Evolutionary conservation across 2,113 vertebrate genomes (phyloP), one percentile per base, ranked within the genome.

Genomic region (Halichoerus grypus): DNA sequence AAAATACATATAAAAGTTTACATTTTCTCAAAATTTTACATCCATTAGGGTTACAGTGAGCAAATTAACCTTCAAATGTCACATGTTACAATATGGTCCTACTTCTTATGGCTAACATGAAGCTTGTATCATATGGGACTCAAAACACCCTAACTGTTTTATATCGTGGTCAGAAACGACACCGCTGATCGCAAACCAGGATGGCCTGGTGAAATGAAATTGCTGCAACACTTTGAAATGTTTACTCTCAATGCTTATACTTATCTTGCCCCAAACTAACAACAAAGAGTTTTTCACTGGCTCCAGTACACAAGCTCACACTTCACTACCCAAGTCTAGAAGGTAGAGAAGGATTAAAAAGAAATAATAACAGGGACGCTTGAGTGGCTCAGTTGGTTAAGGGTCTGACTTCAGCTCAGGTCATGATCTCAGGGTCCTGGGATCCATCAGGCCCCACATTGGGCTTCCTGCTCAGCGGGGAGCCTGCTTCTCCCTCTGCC

Each of bases 11-110:
- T 4, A 46, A 90, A 57, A 65, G 4, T 11, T 59, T 69, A 67
- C 0, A 33, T 51, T 61, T 69, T 85, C 46, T 94, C 57, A 91
- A 91, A 74, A 69, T 88, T 76, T 42, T 76, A 61, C 14, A 83
- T 5, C 53, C 15, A 65, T 9, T 49, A 18, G 5, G 19, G 9
- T 67, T 69, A 61, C 1, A 89, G 42, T 3, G 15, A 22, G 81
- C 3, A 86, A n/a, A 53, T 2, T 71, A 71, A 51, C 7, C 7
- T 82, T 24, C 49, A 65, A 53, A 87, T 65, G 31, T 15, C 22
- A 7, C 36, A 31, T 11, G 3, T 24, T 65, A 36, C 24, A 4
- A 69, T 24, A 9, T 26, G 3, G 4, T 39, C 24, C 42, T 76
- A 42, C 4, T 63, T 16, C 18, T 49, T 5, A 16, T 55, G 55